Base-by-base conservation (phyloP, 2,797 vertebrate species). In the Myotis pilosus region DNA sequence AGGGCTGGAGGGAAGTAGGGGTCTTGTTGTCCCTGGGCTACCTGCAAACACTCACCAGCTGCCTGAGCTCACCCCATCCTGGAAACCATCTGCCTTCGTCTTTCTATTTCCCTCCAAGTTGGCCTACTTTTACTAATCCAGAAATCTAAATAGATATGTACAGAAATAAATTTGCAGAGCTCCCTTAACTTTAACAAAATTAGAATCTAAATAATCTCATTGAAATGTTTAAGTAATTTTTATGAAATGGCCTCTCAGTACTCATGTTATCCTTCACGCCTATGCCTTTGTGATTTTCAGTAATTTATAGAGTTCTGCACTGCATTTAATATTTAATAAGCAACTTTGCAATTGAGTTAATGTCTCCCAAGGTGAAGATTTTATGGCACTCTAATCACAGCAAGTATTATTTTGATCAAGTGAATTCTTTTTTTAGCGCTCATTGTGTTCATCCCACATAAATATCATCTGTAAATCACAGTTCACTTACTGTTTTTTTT, bases 121-220 rank as follows among this genome's bases (percentile, higher is more conserved):
- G 30, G 68, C 16, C 72, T 20, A 55, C 28, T 92, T 96, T 71
- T 90, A 66, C 33, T 85, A 80, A 60, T 22, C 23, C 74, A 92
- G 85, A 95, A 94, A 85, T 71, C 36, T 79, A 76, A 82, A 30
- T 72, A 89, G 16, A 25, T 66, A 85, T 9, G 4, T 72, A 44
- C 20, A 96, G 51, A 95, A 92, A 79, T 86, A 79, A 92, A 76
- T 74, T 94, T 60, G 36, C 47, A 90, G 49, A 87, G 23, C 69
- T 89, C 12, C 71, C 87, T 95, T 87, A 89, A 89, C 80, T 94
- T 89, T 81, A 78, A 89, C 51, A 94, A 89, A 94, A 76, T 66
- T 68, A 87, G 9, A 44, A 81, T 78, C 83, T 91, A 82, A 93
- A 57, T 62, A 92, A 19, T 78, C 47, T 92, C 51, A 80, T 57